phyloP scores from a whole-genome alignment of 2,113 vertebrate species.

The Struthio camelus region DNA sequence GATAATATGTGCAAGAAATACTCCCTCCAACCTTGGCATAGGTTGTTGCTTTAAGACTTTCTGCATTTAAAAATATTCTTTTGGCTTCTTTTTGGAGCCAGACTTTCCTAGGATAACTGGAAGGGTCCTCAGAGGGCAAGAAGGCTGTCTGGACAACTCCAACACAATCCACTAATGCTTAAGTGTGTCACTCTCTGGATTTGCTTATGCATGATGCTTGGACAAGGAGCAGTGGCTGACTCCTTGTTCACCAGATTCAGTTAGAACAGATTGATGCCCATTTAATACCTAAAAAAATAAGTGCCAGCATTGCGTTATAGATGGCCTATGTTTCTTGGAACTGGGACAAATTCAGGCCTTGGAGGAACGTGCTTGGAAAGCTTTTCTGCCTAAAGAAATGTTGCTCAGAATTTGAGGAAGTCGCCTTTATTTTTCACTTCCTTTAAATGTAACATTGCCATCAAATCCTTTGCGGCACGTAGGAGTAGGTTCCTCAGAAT shows the following conservation, averaged over 20 bases:
- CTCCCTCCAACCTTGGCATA: too few species aligned
- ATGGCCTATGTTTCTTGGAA: background rate
- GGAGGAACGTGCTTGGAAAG: background rate
- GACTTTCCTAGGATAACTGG: background rate
- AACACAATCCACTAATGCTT: background rate
- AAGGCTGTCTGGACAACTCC: background rate
- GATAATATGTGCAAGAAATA: background rate
- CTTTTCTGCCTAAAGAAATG: background rate
- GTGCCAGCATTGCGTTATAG: background rate
- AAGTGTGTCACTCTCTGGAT: background rate
- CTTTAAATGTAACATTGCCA: background rate
- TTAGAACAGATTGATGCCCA: background rate
- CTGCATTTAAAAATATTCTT: background rate
- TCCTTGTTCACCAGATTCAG: background rate
- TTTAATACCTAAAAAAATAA: background rate
- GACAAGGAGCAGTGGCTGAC: background rate
- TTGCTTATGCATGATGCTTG: too few species aligned
- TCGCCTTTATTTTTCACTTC: background rate
- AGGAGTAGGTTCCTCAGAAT: background rate
- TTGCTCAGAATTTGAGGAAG: background rate
- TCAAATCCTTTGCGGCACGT: fast-evolving
- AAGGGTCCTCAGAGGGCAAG: background rate
- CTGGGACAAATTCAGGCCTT: background rate
- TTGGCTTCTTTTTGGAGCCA: background rate
- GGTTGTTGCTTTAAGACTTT: background rate